Base-by-base conservation (phyloP, 1,140 invertebrate species). In the Pygmarrhopalites habei region DNA sequence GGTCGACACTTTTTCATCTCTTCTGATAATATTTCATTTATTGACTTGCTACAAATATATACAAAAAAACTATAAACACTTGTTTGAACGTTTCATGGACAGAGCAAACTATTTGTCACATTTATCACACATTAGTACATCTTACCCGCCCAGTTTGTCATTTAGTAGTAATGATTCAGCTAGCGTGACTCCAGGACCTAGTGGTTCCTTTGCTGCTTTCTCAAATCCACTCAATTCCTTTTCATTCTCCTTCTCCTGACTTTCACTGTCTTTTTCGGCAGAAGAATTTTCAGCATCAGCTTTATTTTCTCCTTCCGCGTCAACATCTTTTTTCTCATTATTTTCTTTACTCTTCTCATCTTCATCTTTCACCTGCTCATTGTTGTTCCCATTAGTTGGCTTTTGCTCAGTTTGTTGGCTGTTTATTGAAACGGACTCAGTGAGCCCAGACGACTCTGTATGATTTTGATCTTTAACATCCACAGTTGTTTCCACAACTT, bases 391-490 rank as follows among this genome's bases (percentile, higher is more conserved):
- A 26, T 46, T 30, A 30, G 21, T 55, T 26, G 15, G 35, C 21
- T 26, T 12, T 5, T 47, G 32, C 5, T 3, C 5, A 32, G 21
- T 30, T 5, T 5, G 15, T 5, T 17, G 3, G n/a, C 28, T 39
- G 4, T 5, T 29, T 25, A 53, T 25, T n/a, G n/a, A n/a, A n/a
- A n/a, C n/a, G n/a, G 52, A 26, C 14, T 14, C 23, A 41, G 19
- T 57, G 15, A 41, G 47, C 60, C 74, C 73, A 58, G 65, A 76
- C 61, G 60, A 17, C 64, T 75, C 29, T 52, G 76, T 55, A 79
- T 77, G 28, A 69, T 72, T 65, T 51, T 63, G 70, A 83, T 81
- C 57, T 81, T 82, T 0, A 82, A 81, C 71, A 83, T 85, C 69
- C 81, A 35, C 32, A 5, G 5, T 15, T 35, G 5, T 15, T 35